Conservation (phyloP, 2,797 vertebrate species). For the Tympanoctomys barrerae region DNA sequence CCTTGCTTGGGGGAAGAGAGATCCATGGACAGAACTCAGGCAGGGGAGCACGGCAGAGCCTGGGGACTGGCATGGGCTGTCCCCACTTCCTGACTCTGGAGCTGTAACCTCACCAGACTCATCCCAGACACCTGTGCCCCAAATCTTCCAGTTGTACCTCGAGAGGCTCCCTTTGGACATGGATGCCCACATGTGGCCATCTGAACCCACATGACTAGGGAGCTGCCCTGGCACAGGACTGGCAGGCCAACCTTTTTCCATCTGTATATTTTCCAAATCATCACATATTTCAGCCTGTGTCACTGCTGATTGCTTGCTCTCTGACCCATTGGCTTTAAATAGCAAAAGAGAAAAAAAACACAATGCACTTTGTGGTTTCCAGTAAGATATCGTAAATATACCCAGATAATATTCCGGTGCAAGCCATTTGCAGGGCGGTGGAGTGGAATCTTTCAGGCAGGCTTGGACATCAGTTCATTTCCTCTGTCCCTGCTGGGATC, state of each 20-base stretch:
- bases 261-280: slow-evolving; percentile 87
- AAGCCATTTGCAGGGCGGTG: slow-evolving; percentile 81
- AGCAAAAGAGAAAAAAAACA: slow-evolving; percentile 87
- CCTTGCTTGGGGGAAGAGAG: neutral
- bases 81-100: neutral
- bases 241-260: slow-evolving; percentile 86
- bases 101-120: neutral
- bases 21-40: neutral
- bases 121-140: neutral
- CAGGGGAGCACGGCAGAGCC: neutral
- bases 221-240: slow-evolving; percentile 81
- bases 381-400: slow-evolving; percentile 88
- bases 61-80: accelerated
- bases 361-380: slow-evolving; percentile 87
- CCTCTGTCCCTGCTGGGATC: slow-evolving; percentile 64
- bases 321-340: slow-evolving; percentile 89
- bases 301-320: slow-evolving; percentile 86
- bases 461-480: slow-evolving; percentile 69
- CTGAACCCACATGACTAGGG: slow-evolving; percentile 73
- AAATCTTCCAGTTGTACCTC: neutral
- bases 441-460: slow-evolving; percentile 79
- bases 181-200: slow-evolving; percentile 66
- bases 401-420: slow-evolving; percentile 85
- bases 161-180: slow-evolving; percentile 44
- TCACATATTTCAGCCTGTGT: slow-evolving; percentile 86